These are phyloP conservation scores for Hippocampus kuda DNA, from an alignment of 2,797 vertebrate species.

Conservation along the genomic window DNA sequence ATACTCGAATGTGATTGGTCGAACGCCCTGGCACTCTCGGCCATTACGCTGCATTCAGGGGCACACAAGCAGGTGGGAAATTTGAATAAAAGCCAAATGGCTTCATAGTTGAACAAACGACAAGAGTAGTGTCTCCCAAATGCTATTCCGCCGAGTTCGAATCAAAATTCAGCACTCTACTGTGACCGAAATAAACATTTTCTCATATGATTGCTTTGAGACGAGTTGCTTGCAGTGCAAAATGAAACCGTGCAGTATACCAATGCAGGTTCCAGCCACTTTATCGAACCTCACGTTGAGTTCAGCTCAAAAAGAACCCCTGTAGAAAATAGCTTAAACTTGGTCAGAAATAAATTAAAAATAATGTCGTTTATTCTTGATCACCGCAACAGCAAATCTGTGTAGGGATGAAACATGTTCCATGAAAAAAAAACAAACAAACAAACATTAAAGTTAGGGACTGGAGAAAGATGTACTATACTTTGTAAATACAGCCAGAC, in stretches of 20 bases:
- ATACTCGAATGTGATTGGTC: conserved; percentile 46
- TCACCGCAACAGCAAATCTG: too few species aligned
- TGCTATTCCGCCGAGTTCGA: background rate
- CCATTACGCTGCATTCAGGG: conserved; percentile 38
- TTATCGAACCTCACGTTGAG: background rate
- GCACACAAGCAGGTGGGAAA: conserved; percentile 13
- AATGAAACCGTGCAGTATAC: background rate
- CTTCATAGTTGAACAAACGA: conserved; percentile 4
- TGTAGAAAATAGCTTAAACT: background rate
- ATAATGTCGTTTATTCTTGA: background rate
- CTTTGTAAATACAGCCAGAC: background rate
- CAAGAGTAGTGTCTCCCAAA: background rate
- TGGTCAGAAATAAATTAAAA: background rate
- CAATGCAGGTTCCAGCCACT: background rate
- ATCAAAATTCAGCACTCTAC: background rate
- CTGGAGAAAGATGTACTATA: too few species aligned
- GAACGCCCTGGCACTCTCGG: conserved; percentile 23
- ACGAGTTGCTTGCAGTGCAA: background rate
- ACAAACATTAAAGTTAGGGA: too few species aligned
- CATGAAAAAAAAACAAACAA: too few species aligned
- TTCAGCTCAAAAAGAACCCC: background rate
- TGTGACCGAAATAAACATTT: background rate
- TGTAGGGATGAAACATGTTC: too few species aligned
- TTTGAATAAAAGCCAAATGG: background rate
- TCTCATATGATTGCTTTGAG: background rate